phyloP scores from a whole-genome alignment of 1,140 invertebrate species.

The Planococcus citri region DNA sequence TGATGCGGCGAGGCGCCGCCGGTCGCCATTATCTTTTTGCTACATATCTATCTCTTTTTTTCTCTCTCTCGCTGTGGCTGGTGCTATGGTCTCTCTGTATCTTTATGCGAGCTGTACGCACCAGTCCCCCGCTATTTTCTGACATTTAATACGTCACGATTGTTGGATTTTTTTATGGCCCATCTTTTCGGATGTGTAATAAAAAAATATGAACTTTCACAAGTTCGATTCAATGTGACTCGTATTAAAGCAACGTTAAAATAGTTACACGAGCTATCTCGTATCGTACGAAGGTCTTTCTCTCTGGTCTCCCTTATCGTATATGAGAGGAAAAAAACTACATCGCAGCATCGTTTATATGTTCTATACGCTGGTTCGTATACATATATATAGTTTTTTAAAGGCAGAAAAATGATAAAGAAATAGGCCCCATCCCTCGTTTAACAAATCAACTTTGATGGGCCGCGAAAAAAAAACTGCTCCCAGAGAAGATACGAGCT shows the following conservation, averaged over 20 bases:
- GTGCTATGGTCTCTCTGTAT: too few species aligned
- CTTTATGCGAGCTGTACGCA: too few species aligned
- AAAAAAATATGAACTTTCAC: slow-evolving; percentile 13
- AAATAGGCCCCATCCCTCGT: background rate
- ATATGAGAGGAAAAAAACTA: too few species aligned
- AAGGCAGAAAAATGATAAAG: background rate
- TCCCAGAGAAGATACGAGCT: too few species aligned
- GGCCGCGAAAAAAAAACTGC: background rate
- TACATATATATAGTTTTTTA: background rate
- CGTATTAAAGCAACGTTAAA: slow-evolving; percentile 3
- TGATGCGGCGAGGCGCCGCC: background rate
- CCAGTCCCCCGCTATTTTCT: background rate
- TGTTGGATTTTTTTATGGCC: background rate
- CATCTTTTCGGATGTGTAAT: slow-evolving; percentile 13
- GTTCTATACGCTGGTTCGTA: too few species aligned
- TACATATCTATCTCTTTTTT: background rate
- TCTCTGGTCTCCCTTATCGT: too few species aligned
- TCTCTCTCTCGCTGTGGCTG: too few species aligned
- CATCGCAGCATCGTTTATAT: too few species aligned
- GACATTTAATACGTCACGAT: slow-evolving; percentile 17
- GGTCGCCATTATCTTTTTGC: slow-evolving; percentile 13
- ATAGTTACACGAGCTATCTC: background rate
- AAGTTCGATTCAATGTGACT: background rate
- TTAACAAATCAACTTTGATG: background rate
- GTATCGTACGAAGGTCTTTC: too few species aligned